Evolutionary conservation across 1,140 invertebrate species (phyloP), one percentile per base, ranked within the genome.

Genomic region (Lamellibrachia luymesi): DNA sequence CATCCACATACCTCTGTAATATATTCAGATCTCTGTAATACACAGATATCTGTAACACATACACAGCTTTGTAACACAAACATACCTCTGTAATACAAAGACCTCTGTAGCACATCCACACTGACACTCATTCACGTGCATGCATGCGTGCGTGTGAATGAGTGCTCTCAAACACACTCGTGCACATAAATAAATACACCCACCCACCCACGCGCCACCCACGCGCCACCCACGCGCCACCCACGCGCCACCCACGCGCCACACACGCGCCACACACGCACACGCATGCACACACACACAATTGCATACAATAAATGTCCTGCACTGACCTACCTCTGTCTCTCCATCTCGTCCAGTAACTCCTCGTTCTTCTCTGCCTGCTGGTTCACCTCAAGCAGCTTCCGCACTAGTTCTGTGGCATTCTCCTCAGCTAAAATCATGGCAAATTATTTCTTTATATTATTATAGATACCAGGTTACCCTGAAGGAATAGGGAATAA

Each of bases 281-380:
- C 52, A 4, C 64, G 13, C 64, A 80, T 4, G 4, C 64, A 4
- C 64, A 80, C 64, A 80, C 6, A 6, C 52, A 56, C 52, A 56
- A 56, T 56, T 17, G 52, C 52, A 6, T 17, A 56, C 52, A 8
- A 6, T 38, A 38, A 38, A 38, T 22, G 13, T 4, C 64, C 64
- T 80, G 64, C 64, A 22, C 64, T 80, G 50, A 2, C 51, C 91
- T 51, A 95, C 95, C 95, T 94, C 94, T 96, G 95, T 93, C 94
- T 93, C 93, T 96, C 95, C 92, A 95, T 93, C 52, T 92, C 90
- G 89, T 96, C 95, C 92, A 96, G 91, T n/a, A 96, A 52, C 50
- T 95, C 94, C 93, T 96, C 95, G 10, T 93, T 95, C 93, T 95
- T 95, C 92, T 94, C 94, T 2, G 94, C 94, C 92, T 95, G 95